Percentiles rank a stretch among this genome's conserved stretches.
phyloP scores from a whole-genome alignment of 2,888 invertebrate genomes.

The Petrophora chlorosata region DNA sequence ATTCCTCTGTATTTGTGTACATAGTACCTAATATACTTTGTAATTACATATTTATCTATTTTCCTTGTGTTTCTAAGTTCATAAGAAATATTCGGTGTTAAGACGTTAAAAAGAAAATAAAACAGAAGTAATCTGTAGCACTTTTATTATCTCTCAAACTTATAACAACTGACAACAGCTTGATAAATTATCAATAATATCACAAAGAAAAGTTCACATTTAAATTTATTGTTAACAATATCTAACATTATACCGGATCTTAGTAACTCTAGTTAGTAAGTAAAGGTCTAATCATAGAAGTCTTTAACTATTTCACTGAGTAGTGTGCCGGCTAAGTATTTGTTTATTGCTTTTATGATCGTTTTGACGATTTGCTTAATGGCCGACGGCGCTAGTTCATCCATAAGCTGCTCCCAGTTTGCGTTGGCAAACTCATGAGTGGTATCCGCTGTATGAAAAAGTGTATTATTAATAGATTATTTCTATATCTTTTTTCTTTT shows the following conservation, averaged over 20 bases:
- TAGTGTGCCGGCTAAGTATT: constrained; percentile 65
- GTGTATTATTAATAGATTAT: not conserved
- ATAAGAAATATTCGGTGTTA: too few relatives aligned
- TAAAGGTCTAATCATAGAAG: constrained; percentile 45
- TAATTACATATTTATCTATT: too few relatives aligned
- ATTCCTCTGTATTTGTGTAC: too few relatives aligned
- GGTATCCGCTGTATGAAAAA: constrained; percentile 58
- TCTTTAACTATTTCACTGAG: constrained; percentile 54
- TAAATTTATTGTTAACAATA: not conserved
- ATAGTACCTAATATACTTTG: too few relatives aligned
- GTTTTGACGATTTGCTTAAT: constrained; percentile 75
- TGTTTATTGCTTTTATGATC: constrained; percentile 69
- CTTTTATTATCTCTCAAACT: not conserved
- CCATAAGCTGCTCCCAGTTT: constrained; percentile 78
- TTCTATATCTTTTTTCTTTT: not conserved
- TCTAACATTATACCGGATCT: constrained; percentile 5
- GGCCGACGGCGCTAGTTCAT: constrained; percentile 73
- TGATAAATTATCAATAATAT: not conserved
- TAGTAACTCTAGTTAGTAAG: constrained; percentile 6
- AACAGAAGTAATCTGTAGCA: too few relatives aligned
- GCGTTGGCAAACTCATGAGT: constrained; percentile 72
- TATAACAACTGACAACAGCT: not conserved
- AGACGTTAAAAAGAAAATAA: too few relatives aligned
- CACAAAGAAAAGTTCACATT: not conserved
- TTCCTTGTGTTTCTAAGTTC: too few relatives aligned